Conservation (phyloP, 2,113 vertebrate genomes). For the Pitta sordida region DNA sequence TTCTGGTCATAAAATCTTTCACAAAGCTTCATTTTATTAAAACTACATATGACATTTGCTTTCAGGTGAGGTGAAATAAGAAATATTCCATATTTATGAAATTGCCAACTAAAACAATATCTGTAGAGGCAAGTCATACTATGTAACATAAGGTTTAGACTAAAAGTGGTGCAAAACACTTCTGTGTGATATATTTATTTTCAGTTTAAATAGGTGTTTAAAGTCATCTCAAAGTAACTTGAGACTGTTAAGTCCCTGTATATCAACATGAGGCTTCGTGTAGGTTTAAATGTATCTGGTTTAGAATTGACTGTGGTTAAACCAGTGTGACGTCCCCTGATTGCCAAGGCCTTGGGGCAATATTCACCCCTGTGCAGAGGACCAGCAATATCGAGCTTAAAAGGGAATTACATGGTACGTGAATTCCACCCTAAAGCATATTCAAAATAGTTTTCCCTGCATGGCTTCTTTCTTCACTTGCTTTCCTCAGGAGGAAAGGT, state of each 20-base stretch:
- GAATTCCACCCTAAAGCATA: constrained; percentile 20
- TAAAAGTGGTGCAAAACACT: not conserved
- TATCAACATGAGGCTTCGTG: not conserved
- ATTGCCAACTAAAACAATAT: not conserved
- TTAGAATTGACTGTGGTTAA: not conserved
- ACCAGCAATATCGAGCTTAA: not conserved
- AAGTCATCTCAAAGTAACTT: not conserved
- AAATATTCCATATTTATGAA: not conserved
- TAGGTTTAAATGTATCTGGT: not conserved
- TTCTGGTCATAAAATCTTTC: constrained; percentile 5
- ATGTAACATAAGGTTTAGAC: not conserved
- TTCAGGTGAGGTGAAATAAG: not conserved
- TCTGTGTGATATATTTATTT: not conserved
- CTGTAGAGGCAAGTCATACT: not conserved
- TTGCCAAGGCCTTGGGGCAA: not conserved
- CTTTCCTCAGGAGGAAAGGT: constrained; percentile 26
- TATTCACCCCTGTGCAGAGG: not conserved
- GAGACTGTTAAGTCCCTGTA: not conserved
- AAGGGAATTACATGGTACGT: constrained; percentile 11
- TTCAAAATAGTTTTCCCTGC: constrained; percentile 27
- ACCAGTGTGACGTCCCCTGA: not conserved
- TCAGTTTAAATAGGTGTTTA: not conserved
- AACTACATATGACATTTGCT: not conserved
- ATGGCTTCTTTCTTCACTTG: constrained; percentile 4
- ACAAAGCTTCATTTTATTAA: constrained; percentile 28